Base-by-base conservation (phyloP, 2,113 vertebrate species). In the Labeo catla region DNA sequence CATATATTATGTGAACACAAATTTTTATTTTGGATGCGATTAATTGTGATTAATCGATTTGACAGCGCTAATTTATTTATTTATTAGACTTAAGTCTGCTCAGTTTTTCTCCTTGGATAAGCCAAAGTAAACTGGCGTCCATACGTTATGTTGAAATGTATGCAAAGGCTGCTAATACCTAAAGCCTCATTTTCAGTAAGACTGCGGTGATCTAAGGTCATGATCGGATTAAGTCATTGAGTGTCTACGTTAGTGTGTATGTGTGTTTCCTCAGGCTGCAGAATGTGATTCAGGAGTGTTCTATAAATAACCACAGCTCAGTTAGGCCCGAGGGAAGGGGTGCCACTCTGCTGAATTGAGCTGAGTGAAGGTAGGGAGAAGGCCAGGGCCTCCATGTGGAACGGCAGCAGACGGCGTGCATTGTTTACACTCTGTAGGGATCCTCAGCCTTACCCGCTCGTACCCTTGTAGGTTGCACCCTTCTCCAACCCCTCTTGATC, bases 251-350 rank as follows among this genome's bases (percentile, higher is more conserved):
- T 54, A n/a, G 59, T 79, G 43, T 63, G 47, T 65, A 7, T 57
- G 80, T 83, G 65, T 23, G 8, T 61, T 54, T 89, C 90, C 87
- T 86, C 89, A 86, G 90, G 90, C 87, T 90, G 88, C 87, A 88
- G 89, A 90, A 90, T 88, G 91, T 91, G 92, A 91, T 93, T 90
- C 89, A 90, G 90, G 68, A 50, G 63, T 49, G 34, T n/a, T 89
- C 92, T 94, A 94, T 91, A 94, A 94, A 95, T 93, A 94, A 91
- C 66, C 81, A 81, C 86, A 66, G 57, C 86, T 89, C 89, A 89
- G 90, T 91, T 89, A 83, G 88, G 86, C 87, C 19, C 87, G 61
- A 79, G 87, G 87, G 88, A 88, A 87, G 86, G 81, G 88, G 66
- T 88, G 85, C 76, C 87, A 82, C 70, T 59, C 11, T 70, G 76